These are phyloP conservation scores for Deroplatys truncata DNA, from an alignment of 2,888 invertebrate genomes.

Conservation along the genomic window DNA sequence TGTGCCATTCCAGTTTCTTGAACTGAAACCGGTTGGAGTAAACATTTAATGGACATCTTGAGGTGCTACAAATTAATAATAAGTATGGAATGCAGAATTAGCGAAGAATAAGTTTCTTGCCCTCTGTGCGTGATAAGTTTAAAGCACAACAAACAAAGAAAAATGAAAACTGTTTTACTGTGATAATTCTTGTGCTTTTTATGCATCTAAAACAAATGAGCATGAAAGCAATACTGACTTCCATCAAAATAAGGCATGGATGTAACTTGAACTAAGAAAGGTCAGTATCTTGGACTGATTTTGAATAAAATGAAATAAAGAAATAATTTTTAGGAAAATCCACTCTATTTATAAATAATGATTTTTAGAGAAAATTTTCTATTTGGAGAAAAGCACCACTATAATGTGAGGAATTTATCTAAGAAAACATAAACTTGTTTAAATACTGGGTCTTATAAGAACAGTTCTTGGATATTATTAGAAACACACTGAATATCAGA, in stretches of 20 bases:
- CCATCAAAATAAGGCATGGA: background rate
- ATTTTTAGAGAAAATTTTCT: too few relatives aligned
- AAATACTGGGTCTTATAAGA: too few relatives aligned
- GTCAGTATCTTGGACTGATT: too few relatives aligned
- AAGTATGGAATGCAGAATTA: background rate
- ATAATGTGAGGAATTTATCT: too few relatives aligned
- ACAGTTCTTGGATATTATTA: too few relatives aligned
- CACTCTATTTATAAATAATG: too few relatives aligned
- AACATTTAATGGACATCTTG: conserved; percentile 24
- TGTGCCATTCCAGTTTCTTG: conserved; percentile 80
- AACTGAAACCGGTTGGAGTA: conserved; percentile 53
- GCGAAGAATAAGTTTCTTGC: background rate
- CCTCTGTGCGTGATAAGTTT: background rate
- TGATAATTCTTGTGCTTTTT: background rate
- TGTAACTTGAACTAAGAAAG: background rate
- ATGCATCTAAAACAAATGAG: background rate
- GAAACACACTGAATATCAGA: too few relatives aligned
- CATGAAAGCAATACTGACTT: background rate
- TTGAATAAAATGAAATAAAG: too few relatives aligned
- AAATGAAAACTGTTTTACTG: background rate
- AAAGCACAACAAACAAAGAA: background rate
- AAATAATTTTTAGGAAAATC: too few relatives aligned
- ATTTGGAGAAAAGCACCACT: too few relatives aligned
- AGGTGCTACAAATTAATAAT: background rate
- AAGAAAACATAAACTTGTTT: too few relatives aligned